Evolutionary conservation across 1,140 invertebrate genomes (phyloP).

Genomic region (Dreissena polymorpha): DNA sequence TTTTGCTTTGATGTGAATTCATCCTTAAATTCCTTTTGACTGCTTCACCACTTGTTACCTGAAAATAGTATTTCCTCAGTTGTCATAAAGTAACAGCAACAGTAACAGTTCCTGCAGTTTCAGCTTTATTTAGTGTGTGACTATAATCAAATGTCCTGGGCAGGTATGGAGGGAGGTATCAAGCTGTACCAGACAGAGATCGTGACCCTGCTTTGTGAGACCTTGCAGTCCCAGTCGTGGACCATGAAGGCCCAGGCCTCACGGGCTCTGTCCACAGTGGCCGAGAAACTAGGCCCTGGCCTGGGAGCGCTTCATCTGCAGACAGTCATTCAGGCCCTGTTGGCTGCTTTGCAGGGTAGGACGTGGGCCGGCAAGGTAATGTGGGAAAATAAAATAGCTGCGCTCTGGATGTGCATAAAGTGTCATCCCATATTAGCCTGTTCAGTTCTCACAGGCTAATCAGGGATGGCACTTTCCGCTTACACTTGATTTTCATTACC

Average conservation of each 20-base stretch:
- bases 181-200: slow-evolving; percentile 88
- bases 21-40: no score
- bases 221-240: slow-evolving; percentile 91
- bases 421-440: no score
- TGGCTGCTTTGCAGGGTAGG: slow-evolving; percentile 88
- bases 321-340: slow-evolving; percentile 85
- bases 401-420: not conserved
- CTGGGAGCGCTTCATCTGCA: slow-evolving; percentile 86
- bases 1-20: no score
- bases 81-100: no score
- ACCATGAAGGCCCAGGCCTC: slow-evolving; percentile 92
- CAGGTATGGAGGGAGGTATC: slow-evolving; percentile 89
- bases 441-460: no score
- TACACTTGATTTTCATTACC: not conserved
- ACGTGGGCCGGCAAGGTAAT: slow-evolving; percentile 91
- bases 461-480: no score
- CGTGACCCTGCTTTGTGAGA: slow-evolving; percentile 85
- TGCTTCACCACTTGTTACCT: no score
- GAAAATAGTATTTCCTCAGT: no score
- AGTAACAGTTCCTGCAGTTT: no score
- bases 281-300: slow-evolving; percentile 86
- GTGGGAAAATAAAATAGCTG: not conserved
- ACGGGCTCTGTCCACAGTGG: slow-evolving; percentile 89
- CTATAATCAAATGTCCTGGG: no score
- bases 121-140: no score